These are phyloP conservation scores for Dasyornis broadbenti DNA, from an alignment of 2,113 vertebrate species.

Conservation along the genomic window DNA sequence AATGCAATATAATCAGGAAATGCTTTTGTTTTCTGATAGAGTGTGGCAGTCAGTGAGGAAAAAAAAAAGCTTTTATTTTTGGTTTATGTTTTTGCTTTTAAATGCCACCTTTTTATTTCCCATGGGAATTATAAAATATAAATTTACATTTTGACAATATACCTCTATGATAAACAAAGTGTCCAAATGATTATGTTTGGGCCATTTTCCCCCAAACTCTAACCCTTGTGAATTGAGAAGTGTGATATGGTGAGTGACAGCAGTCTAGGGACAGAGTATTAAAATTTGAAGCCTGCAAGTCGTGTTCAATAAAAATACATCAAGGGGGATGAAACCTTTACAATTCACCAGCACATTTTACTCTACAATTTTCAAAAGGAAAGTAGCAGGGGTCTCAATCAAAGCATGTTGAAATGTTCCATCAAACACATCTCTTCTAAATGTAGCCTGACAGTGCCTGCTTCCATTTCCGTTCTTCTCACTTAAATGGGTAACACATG, in stretches of 20 bases:
- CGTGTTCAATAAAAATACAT: slow-evolving; percentile 65
- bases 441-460: slow-evolving; percentile 55
- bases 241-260: slow-evolving; percentile 50
- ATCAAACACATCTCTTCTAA: slow-evolving; percentile 58
- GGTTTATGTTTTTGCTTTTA: background rate
- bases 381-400: slow-evolving; percentile 46
- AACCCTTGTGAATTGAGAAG: background rate
- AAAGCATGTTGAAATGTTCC: slow-evolving; percentile 49
- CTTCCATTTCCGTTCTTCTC: slow-evolving; percentile 54
- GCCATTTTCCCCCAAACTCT: background rate
- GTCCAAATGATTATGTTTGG: background rate
- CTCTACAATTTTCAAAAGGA: slow-evolving; percentile 65
- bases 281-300: slow-evolving; percentile 59
- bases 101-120: background rate
- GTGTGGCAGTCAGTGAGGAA: background rate
- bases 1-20: slow-evolving; percentile 24
- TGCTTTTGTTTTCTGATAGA: background rate
- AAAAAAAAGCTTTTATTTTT: background rate
- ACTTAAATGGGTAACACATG: slow-evolving; percentile 55
- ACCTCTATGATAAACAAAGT: slow-evolving; percentile 3
- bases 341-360: slow-evolving; percentile 57
- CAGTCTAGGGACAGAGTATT: slow-evolving; percentile 53
- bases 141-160: background rate
- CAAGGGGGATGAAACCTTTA: slow-evolving; percentile 63
- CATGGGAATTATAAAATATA: background rate